phyloP scores from a whole-genome alignment of 2,113 vertebrate species.

The Archocentrus centrarchus region DNA sequence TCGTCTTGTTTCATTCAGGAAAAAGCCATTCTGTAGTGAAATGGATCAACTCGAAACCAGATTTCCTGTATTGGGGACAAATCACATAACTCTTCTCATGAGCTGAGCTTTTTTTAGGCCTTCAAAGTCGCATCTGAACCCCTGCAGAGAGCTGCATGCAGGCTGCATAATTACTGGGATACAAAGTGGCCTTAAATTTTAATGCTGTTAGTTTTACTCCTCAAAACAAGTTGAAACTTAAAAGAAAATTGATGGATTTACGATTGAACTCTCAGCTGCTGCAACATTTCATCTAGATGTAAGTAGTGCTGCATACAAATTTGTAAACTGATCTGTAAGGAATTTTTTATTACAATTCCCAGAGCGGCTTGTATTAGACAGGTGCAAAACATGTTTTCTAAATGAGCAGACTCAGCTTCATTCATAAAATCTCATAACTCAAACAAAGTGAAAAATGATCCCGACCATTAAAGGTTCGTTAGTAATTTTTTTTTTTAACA shows the following conservation, averaged over 20 bases:
- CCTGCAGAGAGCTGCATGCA: conserved; percentile 39
- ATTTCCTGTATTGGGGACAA: conserved; percentile 13
- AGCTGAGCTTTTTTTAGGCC: conserved; percentile 27
- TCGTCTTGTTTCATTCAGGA: neutral
- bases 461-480: conserved; percentile 25
- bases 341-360: conserved; percentile 31
- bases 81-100: conserved; percentile 20
- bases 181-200: conserved; percentile 44
- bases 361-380: conserved; percentile 25
- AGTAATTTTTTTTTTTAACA: neutral
- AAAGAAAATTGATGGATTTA: conserved; percentile 21
- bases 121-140: conserved; percentile 14
- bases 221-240: conserved; percentile 54
- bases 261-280: conserved; percentile 22
- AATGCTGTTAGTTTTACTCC: conserved; percentile 27
- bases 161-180: conserved; percentile 35
- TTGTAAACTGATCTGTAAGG: conserved; percentile 11
- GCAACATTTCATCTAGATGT: conserved; percentile 9
- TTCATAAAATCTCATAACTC: conserved; percentile 35
- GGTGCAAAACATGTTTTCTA: conserved; percentile 32
- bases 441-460: conserved; percentile 28
- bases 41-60: conserved; percentile 12
- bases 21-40: conserved; percentile 7
- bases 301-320: neutral
- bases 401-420: conserved; percentile 22